These are phyloP conservation scores for Rhimphoctona megacephalus DNA, from an alignment of 2,888 invertebrate genomes.

Conservation along the genomic window DNA sequence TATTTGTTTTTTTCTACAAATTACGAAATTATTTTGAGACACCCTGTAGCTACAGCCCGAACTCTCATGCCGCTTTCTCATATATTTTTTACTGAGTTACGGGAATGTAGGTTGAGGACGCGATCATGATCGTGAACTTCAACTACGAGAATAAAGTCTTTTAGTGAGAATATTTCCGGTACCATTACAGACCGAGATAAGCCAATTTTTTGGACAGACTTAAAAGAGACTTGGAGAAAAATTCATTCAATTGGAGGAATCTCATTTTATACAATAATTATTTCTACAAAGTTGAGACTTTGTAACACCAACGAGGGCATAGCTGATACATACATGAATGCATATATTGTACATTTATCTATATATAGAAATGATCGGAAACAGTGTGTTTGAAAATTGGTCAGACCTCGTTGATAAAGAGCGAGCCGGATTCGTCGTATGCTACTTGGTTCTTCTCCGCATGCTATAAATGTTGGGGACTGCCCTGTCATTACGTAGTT, in stretches of 20 bases:
- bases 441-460: conserved; percentile 23
- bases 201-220: neutral
- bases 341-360: neutral
- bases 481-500: conserved; percentile 82
- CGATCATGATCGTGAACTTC: conserved; percentile 65
- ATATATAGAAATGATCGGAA: conserved; percentile 73
- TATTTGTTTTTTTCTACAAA: neutral
- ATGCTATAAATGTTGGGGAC: conserved; percentile 60
- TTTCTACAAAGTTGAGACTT: neutral
- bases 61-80: conserved; percentile 19
- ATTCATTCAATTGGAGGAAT: neutral
- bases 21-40: neutral
- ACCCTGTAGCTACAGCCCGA: conserved; percentile 3
- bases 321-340: neutral
- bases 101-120: conserved; percentile 62
- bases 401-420: conserved; percentile 54
- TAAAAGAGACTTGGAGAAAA: neutral
- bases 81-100: conserved; percentile 4
- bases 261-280: neutral
- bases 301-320: neutral
- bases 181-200: neutral
- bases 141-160: neutral
- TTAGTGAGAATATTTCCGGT: neutral
- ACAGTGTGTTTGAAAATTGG: conserved; percentile 71
- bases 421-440: conserved; percentile 10